These are phyloP conservation scores for Orientallactaga sibirica DNA, from an alignment of 2,797 vertebrate genomes.

Conservation along the genomic window DNA sequence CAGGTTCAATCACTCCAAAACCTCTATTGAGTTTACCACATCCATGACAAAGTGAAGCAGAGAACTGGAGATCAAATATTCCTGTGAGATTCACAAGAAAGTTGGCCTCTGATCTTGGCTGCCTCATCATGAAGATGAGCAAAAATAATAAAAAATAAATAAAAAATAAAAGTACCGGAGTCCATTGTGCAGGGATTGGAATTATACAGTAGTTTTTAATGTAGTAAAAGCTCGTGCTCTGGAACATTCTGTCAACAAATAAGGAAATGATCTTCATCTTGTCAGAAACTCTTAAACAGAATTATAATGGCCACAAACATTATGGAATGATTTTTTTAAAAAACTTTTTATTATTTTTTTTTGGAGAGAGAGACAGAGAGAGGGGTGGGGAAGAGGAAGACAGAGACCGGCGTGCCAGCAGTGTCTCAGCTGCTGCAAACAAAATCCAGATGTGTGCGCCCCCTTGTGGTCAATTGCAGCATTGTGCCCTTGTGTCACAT, in stretches of 20 bases:
- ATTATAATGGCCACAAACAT: conserved; percentile 21
- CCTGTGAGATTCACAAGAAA: not conserved
- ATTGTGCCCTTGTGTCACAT: no score
- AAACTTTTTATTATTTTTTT: no score
- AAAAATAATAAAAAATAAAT: no score
- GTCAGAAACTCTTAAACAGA: conserved; percentile 35
- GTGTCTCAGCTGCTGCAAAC: no score
- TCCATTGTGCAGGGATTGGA: not conserved
- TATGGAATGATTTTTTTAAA: not conserved
- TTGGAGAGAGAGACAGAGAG: no score
- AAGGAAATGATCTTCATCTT: not conserved
- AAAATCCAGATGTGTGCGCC: no score
- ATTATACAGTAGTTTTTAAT: not conserved
- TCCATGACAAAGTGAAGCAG: not conserved
- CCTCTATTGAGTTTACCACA: not conserved
- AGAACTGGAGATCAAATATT: not conserved
- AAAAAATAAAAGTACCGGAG: not conserved
- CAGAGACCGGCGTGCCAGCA: no score
- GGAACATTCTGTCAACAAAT: not conserved
- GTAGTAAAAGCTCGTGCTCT: not conserved
- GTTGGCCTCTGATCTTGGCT: not conserved
- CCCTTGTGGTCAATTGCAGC: no score
- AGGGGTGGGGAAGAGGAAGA: no score
- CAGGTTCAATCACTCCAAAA: not conserved
- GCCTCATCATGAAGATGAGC: not conserved